Percentiles rank a stretch among this genome's conserved stretches.
Conservation (phyloP, 2,888 invertebrate species). For the Ryuthela nishihirai region DNA sequence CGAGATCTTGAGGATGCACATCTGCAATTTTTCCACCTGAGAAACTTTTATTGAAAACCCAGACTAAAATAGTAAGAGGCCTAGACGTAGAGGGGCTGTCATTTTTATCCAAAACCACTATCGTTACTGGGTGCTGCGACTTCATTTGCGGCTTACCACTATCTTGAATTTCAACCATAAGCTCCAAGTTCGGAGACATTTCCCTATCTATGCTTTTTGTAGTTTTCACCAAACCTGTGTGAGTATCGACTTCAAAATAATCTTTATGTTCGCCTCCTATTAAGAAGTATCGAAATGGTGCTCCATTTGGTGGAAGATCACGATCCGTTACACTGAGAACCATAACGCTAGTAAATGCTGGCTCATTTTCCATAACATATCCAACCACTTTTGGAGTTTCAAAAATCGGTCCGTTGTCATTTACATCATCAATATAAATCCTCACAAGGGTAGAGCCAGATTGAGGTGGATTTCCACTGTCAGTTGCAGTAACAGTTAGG, state of each 20-base stretch:
- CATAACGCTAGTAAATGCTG: constrained; percentile 74
- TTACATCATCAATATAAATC: constrained; percentile 77
- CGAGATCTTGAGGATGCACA: constrained; percentile 87
- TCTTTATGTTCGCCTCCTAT: constrained; percentile 74
- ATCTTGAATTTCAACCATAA: constrained; percentile 80
- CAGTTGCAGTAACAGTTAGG: constrained; percentile 78
- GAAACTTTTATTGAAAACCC: constrained; percentile 55
- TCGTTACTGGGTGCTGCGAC: constrained; percentile 70
- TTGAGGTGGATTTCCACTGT: constrained; percentile 82
- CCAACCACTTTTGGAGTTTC: constrained; percentile 67
- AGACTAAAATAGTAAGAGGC: constrained; percentile 72
- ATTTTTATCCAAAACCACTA: constrained; percentile 79
- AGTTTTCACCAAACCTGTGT: constrained; percentile 74
- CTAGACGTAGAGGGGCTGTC: constrained; percentile 83
- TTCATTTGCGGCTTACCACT: constrained; percentile 78
- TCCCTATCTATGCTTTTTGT: constrained; percentile 79
- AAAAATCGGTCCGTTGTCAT: constrained; percentile 87
- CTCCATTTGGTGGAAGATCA: constrained; percentile 84
- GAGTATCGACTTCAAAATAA: constrained; percentile 70
- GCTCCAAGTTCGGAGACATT: constrained; percentile 66
- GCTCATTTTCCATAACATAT: constrained; percentile 80
- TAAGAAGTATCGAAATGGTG: constrained; percentile 66
- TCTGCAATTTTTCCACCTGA: constrained; percentile 82
- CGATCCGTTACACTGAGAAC: constrained; percentile 82
- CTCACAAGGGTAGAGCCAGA: constrained; percentile 83